phyloP scores from a whole-genome alignment of 92 coral and sea anemone species.

The Palythoa grandiflora region DNA sequence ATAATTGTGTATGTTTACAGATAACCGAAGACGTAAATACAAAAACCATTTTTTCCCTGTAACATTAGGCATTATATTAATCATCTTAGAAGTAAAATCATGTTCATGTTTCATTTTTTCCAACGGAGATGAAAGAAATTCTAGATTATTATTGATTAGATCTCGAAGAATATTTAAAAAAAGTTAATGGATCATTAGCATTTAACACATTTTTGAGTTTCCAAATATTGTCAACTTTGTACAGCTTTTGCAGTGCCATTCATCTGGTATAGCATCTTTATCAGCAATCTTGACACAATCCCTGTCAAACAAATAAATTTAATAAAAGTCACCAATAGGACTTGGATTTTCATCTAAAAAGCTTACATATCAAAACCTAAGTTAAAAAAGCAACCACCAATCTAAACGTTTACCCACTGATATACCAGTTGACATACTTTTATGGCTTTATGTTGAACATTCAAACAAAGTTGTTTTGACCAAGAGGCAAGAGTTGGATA shows the following conservation, averaged over 20 bases:
- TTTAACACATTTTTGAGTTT: neutral
- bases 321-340: neutral
- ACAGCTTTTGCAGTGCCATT: constrained; percentile 23
- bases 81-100: neutral
- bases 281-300: constrained; percentile 26
- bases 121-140: neutral
- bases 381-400: neutral
- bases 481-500: neutral
- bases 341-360: neutral
- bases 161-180: neutral
- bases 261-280: constrained; percentile 20
- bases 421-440: neutral
- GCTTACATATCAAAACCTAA: neutral
- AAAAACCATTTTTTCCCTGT: neutral
- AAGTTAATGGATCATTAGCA: neutral
- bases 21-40: constrained; percentile 8
- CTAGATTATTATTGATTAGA: neutral
- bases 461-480: neutral
- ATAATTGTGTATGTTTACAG: neutral
- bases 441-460: neutral
- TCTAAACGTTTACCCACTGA: neutral
- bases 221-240: neutral
- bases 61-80: neutral
- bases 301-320: neutral
- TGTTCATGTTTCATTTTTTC: constrained; percentile 1